Evolutionary conservation across 2,113 vertebrate genomes (phyloP).

Genomic region (Pelecanus crispus): DNA sequence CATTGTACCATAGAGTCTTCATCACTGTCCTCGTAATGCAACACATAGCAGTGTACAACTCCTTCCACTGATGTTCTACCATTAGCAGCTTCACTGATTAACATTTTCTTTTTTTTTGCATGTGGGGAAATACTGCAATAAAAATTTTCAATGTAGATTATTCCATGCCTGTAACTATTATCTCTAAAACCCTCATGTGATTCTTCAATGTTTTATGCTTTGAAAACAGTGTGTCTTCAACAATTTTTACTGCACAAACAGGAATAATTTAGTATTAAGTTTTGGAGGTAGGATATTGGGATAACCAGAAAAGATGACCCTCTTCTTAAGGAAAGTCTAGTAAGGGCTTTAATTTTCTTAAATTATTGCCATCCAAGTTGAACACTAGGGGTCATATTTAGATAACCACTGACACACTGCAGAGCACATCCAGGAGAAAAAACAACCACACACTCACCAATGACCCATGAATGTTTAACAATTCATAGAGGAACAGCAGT

Average conservation of each 20-base stretch:
- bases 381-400: constrained; percentile 72
- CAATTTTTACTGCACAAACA: background rate
- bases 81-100: background rate
- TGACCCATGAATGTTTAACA: background rate
- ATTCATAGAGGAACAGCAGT: background rate
- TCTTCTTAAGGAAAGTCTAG: background rate
- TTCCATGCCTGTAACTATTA: background rate
- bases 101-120: background rate
- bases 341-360: background rate
- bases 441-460: background rate
- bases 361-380: constrained; percentile 26
- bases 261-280: background rate
- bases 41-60: too few relatives aligned
- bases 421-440: background rate
- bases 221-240: background rate
- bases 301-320: background rate
- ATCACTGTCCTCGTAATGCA: background rate
- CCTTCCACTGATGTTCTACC: background rate
- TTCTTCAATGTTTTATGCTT: background rate
- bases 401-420: constrained; percentile 46
- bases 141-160: background rate
- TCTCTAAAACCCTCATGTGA: background rate
- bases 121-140: background rate
- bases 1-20: background rate
- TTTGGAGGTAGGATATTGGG: background rate